phyloP scores from a whole-genome alignment of 2,797 vertebrate species.

The Gymnoscopelus microlampas region DNA sequence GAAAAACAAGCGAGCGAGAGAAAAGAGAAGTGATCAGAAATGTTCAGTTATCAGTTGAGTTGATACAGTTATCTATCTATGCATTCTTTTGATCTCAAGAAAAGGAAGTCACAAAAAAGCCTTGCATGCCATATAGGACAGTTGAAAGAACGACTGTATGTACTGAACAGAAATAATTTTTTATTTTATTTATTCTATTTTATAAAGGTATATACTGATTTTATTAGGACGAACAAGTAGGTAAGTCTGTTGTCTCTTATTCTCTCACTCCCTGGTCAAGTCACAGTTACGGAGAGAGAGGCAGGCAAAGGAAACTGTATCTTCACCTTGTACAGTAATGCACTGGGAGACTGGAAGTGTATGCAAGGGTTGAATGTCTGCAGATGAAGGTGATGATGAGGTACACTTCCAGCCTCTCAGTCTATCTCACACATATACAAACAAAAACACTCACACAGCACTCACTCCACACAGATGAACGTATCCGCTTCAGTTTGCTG shows the following conservation, averaged over 20 bases:
- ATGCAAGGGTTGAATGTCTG: conserved; percentile 22
- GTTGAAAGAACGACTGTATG: conserved; percentile 72
- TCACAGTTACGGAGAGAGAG: conserved; percentile 60
- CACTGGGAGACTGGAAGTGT: conserved; percentile 50
- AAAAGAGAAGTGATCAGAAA: conserved; percentile 44
- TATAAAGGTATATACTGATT: conserved; percentile 90
- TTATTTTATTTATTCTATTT: conserved; percentile 99
- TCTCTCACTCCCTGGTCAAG: conserved; percentile 55
- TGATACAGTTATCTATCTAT: conserved; percentile 88
- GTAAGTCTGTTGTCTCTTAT: conserved; percentile 73
- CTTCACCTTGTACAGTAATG: conserved; percentile 64
- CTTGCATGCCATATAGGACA: conserved; percentile 80
- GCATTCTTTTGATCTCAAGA: conserved; percentile 89
- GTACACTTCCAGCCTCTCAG: conserved; percentile 52
- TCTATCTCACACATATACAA: conserved; percentile 56
- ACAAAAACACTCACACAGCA: conserved; percentile 39
- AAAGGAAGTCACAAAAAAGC: conserved; percentile 75
- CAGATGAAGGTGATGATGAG: not conserved
- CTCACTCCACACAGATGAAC: conserved; percentile 65
- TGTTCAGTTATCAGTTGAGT: conserved; percentile 68
- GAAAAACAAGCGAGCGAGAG: conserved; percentile 29
- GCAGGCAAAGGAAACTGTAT: conserved; percentile 46
- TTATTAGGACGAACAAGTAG: conserved; percentile 82
- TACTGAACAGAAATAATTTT: conserved; percentile 89
- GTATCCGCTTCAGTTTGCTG: conserved; percentile 81